A percentile compares a stretch with the other conserved stretches of the same genome.
These are phyloP conservation scores for Apocrypta bakeri DNA, from an alignment of 1,140 invertebrate genomes.

Conservation along the genomic window DNA sequence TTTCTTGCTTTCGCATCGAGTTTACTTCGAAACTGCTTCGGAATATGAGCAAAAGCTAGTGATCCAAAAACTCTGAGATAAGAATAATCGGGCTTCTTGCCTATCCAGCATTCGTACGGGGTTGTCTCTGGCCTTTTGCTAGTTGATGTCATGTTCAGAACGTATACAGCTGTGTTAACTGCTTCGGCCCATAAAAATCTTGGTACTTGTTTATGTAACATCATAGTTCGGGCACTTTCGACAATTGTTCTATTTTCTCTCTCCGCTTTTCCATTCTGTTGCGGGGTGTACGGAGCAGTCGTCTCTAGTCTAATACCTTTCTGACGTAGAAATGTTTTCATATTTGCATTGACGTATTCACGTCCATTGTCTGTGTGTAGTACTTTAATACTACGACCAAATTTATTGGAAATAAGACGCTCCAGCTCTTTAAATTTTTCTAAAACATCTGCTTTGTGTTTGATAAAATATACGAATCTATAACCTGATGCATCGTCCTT, in stretches of 20 bases:
- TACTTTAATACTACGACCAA: slow-evolving; percentile 45
- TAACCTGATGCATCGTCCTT: background rate
- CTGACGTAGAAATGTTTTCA: slow-evolving; percentile 48
- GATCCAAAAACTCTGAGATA: slow-evolving; percentile 63
- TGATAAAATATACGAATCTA: slow-evolving; percentile 1
- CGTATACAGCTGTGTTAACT: slow-evolving; percentile 54
- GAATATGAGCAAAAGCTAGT: slow-evolving; percentile 60
- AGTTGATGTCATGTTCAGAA: too few species aligned
- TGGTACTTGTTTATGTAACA: slow-evolving; percentile 49
- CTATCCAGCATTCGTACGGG: slow-evolving; percentile 58
- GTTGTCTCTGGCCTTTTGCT: too few species aligned
- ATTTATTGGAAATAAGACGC: slow-evolving; percentile 54
- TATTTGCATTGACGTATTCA: slow-evolving; percentile 42
- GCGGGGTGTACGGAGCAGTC: slow-evolving; percentile 63
- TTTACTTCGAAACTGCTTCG: slow-evolving; percentile 57
- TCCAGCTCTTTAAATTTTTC: slow-evolving; percentile 55
- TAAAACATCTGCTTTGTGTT: background rate
- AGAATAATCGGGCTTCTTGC: slow-evolving; percentile 68
- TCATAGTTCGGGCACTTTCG: slow-evolving; percentile 66
- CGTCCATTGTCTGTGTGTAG: slow-evolving; percentile 54
- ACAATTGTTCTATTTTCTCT: slow-evolving; percentile 66
- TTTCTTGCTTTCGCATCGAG: slow-evolving; percentile 56
- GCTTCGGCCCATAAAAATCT: slow-evolving; percentile 69
- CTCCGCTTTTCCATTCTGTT: slow-evolving; percentile 63
- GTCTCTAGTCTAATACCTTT: slow-evolving; percentile 51